Evolutionary conservation across 2,797 vertebrate genomes (phyloP), one percentile per base, ranked within the genome.

Genomic region (Darevskia mixta): DNA sequence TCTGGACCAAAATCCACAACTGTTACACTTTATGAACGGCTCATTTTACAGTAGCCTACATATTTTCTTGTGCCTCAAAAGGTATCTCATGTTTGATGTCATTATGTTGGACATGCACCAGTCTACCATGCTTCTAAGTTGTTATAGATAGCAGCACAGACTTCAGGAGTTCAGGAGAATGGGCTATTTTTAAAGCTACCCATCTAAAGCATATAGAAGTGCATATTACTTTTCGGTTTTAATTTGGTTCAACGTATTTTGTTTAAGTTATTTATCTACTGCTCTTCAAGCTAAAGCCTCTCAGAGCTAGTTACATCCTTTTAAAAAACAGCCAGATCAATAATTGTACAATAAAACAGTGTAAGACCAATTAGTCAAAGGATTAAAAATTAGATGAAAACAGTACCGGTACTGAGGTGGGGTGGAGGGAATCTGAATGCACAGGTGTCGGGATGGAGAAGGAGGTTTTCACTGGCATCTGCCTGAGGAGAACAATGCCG

Each of bases 91-190:
- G n/a, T 35, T 77, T 64, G 32, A 88, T 58, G 58, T 58, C 32
- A 88, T 88, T 88, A 23, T 88, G 29, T 69, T 82, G 71, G 64
- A 72, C 49, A 83, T 9, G 10, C 41, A 61, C 35, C 6, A 72
- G 67, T 75, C 25, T 85, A 79, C 7, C 49, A 79, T 29, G 13
- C 76, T 84, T 82, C 86, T 67, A 43, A 4, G 41, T 82, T 72
- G 49, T 79, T 61, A 79, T 84, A 72, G 49, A 64, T 79, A 88
- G 66, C 61, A 78, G 17, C n/a, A 72, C 1, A 3, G 45, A 77
- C 9, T 71, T 86, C 71, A 45, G 45, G n/a, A 83, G 23, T 43
- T 67, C 29, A 41, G 35, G 32, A 43, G 38, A 23, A 76, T 43
- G 7, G 32, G 32, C 17, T 41, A 38, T 27, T 41, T 29, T 82